A percentile compares a stretch with the other conserved stretches of the same genome.
These are phyloP conservation scores for Drosophila barbarae DNA, from an alignment of 2,888 invertebrate genomes.

Conservation along the genomic window DNA sequence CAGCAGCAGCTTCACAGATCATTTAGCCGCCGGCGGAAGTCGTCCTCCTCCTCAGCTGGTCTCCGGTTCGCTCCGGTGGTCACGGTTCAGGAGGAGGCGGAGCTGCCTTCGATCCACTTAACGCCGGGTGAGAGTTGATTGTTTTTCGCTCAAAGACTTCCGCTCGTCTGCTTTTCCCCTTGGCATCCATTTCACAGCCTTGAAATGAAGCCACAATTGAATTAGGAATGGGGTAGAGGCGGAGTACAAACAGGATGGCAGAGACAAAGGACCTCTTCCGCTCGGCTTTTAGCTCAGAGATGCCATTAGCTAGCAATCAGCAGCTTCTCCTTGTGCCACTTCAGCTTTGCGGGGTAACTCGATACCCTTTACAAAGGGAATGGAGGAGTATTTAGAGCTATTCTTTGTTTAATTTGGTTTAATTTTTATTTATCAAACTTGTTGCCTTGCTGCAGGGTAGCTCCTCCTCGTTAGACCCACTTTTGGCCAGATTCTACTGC, in stretches of 20 bases:
- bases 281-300: neutral
- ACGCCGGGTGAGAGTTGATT: slow-evolving; percentile 32
- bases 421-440: too few relatives aligned
- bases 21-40: slow-evolving; percentile 47
- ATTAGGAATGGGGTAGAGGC: slow-evolving; percentile 3
- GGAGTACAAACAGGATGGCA: slow-evolving; percentile 2
- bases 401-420: too few relatives aligned
- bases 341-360: slow-evolving; percentile 3
- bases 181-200: slow-evolving; percentile 1
- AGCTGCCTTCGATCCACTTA: slow-evolving; percentile 19
- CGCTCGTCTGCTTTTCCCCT: slow-evolving; percentile 1
- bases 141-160: slow-evolving; percentile 22
- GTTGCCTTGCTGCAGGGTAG: neutral
- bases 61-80: slow-evolving; percentile 21
- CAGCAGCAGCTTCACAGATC: slow-evolving; percentile 39
- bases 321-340: slow-evolving; percentile 14
- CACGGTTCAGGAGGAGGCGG: slow-evolving; percentile 16
- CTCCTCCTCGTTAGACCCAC: neutral
- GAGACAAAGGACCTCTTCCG: slow-evolving; percentile 27
- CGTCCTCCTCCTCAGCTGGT: slow-evolving; percentile 18
- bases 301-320: slow-evolving; percentile 23
- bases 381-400: neutral
- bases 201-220: slow-evolving; percentile 20
- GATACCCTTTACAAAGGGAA: neutral
- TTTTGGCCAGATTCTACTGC: neutral